Conservation (phyloP, 2,888 invertebrate species). For the Macrosiphum euphorbiae region DNA sequence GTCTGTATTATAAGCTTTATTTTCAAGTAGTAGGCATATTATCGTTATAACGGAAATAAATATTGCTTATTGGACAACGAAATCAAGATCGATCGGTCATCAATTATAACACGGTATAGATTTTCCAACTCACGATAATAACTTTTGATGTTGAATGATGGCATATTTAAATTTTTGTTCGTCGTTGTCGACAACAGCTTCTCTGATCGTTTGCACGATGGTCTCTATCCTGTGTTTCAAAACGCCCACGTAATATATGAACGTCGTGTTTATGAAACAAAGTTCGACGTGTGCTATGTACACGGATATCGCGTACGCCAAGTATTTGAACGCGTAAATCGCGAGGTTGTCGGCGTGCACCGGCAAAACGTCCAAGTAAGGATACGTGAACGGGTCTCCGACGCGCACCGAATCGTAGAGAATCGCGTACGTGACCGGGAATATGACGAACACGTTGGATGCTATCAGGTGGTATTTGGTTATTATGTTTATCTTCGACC, state of each 20-base stretch:
- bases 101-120: background rate
- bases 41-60: background rate
- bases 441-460: background rate
- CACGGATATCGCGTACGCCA: background rate
- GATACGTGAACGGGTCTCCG: conserved; percentile 23
- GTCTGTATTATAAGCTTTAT: too few relatives aligned
- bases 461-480: background rate
- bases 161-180: background rate
- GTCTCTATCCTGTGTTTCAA: background rate
- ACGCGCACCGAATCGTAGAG: background rate
- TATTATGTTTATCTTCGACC: background rate
- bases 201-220: background rate
- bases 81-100: background rate
- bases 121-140: background rate
- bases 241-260: background rate
- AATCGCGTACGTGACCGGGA: background rate
- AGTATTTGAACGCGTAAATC: background rate
- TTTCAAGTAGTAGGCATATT: too few relatives aligned
- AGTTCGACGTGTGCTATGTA: conserved; percentile 17
- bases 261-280: background rate
- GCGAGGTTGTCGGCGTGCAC: too few relatives aligned
- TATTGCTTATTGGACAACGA: background rate
- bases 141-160: background rate
- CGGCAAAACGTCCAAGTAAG: conserved; percentile 2
- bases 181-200: background rate